Base-by-base conservation (phyloP, 2,888 invertebrate genomes). In the Drosophila acutilabella region DNA sequence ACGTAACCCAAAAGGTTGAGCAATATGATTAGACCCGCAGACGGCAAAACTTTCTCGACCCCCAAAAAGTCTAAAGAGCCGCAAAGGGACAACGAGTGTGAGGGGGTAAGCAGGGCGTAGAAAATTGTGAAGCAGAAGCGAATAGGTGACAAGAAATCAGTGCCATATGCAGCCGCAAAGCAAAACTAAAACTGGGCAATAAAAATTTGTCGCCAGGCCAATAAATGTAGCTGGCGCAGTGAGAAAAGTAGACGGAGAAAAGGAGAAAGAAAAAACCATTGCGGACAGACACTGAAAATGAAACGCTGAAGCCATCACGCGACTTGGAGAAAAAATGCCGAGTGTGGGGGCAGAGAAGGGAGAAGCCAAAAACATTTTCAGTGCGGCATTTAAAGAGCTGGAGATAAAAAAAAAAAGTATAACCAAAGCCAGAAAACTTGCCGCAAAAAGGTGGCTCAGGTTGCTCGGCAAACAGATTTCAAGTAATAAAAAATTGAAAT, bases 151-250 rank as follows among this genome's bases (percentile, higher is more conserved):
- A 73, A 65, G 71, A 73, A 81, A 71, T 69, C 78, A 68, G 72
- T 66, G 72, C 70, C 85, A 81, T 80, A 82, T 85, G 76, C 76
- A 77, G 66, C 75, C 78, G 48, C 78, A 76, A 69, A 69, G 72
- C 73, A 71, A 74, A 75, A 75, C 76, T 81, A 79, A 71, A 74
- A 70, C 70, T 57, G 71, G 74, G 78, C 86, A 88, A 86, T 86
- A 88, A 88, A 85, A 88, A 88, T 86, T 85, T 86, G 86, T 85
- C 85, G 80, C 78, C 67, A 60, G 71, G 72, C 88, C 85, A 88
- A 86, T 86, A 86, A 86, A 86, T 88, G 85, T 81, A 65, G 73
- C 44, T 58, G 44, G 41, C 36, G 73, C 44, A 36, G 50, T 50
- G 53, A 14, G 48, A 40, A 13, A 56, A 56, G 13, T 3, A 36